phyloP scores from a whole-genome alignment of 2,797 vertebrate species.

The Pseudochirops cupreus region DNA sequence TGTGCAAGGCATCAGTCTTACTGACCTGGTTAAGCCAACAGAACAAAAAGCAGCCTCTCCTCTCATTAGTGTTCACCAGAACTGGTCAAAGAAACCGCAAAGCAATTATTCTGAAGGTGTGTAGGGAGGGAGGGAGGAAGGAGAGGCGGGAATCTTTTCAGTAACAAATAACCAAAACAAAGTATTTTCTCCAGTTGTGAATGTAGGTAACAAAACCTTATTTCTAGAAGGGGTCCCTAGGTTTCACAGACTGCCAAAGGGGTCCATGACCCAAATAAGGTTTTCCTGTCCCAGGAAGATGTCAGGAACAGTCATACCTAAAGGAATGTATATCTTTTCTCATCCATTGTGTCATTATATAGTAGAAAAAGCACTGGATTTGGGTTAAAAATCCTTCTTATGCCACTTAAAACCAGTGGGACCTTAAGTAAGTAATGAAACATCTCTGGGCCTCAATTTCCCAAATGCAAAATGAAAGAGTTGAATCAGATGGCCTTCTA shows the following conservation, averaged over 20 bases:
- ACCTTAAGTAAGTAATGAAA: not conserved
- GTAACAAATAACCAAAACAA: not conserved
- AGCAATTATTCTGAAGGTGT: not conserved
- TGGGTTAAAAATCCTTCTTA: not conserved
- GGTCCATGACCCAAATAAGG: no score
- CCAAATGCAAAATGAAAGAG: not conserved
- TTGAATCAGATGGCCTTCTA: not conserved
- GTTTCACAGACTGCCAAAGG: not conserved
- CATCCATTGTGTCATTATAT: not conserved
- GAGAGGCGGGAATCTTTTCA: not conserved
- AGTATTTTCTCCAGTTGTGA: not conserved
- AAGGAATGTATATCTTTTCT: not conserved
- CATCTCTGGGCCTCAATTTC: not conserved
- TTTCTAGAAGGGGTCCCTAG: not conserved
- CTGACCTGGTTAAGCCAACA: not conserved
- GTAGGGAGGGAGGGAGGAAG: not conserved
- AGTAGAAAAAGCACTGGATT: not conserved
- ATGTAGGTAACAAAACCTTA: not conserved
- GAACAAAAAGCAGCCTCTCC: not conserved
- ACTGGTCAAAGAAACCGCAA: not conserved
- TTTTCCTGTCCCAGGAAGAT: no score
- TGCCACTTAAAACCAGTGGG: not conserved
- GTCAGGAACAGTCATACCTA: no score
- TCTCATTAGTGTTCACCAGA: not conserved
- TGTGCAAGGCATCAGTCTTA: not conserved